phyloP scores from a whole-genome alignment of 2,888 invertebrate genomes.

The Gastrophysa polygoni region DNA sequence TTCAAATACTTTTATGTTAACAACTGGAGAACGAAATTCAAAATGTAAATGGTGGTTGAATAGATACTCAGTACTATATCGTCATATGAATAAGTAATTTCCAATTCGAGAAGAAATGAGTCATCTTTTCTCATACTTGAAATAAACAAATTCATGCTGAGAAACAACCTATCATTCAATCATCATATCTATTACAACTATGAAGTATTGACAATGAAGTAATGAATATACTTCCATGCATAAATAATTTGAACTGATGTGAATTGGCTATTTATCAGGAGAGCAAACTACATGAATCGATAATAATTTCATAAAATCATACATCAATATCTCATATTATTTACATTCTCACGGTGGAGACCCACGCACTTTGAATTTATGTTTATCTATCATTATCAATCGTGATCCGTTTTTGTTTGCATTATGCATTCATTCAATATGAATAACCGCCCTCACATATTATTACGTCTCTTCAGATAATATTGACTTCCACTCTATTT shows the following conservation, averaged over 20 bases:
- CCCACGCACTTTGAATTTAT: conserved; percentile 5
- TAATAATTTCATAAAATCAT: not conserved
- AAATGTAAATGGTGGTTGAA: too few relatives aligned
- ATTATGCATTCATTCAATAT: not conserved
- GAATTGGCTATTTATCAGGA: not conserved
- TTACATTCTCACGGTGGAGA: conserved; percentile 11
- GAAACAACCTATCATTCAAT: too few relatives aligned
- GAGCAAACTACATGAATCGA: not conserved
- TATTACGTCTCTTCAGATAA: not conserved
- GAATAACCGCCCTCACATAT: not conserved
- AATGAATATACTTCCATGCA: too few relatives aligned
- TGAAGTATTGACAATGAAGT: too few relatives aligned
- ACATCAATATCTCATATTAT: not conserved
- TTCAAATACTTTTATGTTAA: too few relatives aligned
- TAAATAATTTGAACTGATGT: not conserved
- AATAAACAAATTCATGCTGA: too few relatives aligned
- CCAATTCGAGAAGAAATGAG: too few relatives aligned
- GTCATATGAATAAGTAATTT: too few relatives aligned
- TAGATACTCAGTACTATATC: too few relatives aligned
- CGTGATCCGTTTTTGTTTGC: not conserved
- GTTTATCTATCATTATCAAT: conserved; percentile 1
- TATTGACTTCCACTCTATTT: not conserved
- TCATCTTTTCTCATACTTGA: too few relatives aligned
- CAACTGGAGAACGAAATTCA: too few relatives aligned
- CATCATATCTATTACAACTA: too few relatives aligned